Conservation (phyloP, 1,140 invertebrate species). For the Saccostrea cuccullata region DNA sequence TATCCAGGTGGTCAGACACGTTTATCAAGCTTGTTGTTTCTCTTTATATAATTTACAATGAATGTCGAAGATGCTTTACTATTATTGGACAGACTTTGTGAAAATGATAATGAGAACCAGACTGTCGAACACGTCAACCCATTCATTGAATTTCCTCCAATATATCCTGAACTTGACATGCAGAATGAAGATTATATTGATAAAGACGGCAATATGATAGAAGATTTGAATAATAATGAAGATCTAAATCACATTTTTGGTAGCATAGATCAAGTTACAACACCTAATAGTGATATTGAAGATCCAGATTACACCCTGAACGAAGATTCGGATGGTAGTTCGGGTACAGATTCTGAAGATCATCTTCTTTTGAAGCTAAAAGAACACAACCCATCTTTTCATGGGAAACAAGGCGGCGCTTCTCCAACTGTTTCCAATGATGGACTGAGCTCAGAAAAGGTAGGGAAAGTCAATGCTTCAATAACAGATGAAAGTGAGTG, state of each 20-base stretch:
- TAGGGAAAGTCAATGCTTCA: no score
- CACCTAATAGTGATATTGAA: neutral
- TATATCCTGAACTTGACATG: neutral
- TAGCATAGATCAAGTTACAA: neutral
- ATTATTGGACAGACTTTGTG: neutral
- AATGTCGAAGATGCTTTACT: neutral
- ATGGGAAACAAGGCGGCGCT: no score
- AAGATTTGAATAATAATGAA: neutral
- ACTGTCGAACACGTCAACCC: neutral
- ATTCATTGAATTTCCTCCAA: neutral
- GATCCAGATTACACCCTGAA: neutral
- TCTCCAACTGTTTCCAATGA: no score
- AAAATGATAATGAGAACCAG: neutral
- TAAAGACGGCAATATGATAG: neutral
- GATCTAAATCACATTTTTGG: neutral
- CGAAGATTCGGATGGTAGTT: neutral
- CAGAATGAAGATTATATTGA: neutral
- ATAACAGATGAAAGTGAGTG: no score
- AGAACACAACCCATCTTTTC: neutral
- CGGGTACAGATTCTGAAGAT: neutral
- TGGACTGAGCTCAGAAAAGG: no score
- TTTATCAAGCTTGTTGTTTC: neutral
- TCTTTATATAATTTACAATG: neutral
- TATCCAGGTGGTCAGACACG: neutral
- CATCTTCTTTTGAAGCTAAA: neutral